Percentiles rank a stretch among this genome's conserved stretches.
phyloP scores from a whole-genome alignment of 2,888 invertebrate genomes.

The Brachyptera putata region DNA sequence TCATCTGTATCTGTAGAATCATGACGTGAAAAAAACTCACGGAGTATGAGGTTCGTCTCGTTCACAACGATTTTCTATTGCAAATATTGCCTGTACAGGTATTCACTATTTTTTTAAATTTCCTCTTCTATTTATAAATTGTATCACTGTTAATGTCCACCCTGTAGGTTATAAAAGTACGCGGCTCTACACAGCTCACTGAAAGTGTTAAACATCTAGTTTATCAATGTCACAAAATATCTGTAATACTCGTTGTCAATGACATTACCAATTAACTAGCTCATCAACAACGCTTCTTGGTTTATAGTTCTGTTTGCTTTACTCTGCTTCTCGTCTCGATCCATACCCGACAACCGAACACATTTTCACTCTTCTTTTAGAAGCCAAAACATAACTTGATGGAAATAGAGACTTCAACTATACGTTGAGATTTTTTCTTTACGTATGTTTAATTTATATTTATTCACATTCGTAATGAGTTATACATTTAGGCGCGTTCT shows the following conservation, averaged over 20 bases:
- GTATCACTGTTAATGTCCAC: too few species aligned
- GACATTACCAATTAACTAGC: conserved; percentile 14
- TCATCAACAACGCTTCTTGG: conserved; percentile 18
- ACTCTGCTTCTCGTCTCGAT: not conserved
- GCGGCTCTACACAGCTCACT: not conserved
- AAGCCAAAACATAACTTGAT: conserved; percentile 14
- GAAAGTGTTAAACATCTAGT: conserved; percentile 1
- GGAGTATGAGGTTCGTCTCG: too few species aligned
- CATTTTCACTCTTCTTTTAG: not conserved
- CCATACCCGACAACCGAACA: not conserved
- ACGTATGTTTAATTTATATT: not conserved
- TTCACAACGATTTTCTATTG: too few species aligned
- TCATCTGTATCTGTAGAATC: too few species aligned
- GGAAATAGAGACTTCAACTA: conserved; percentile 9
- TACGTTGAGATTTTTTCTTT: not conserved
- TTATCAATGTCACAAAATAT: conserved; percentile 4
- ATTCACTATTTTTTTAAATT: too few species aligned
- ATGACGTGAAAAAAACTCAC: too few species aligned
- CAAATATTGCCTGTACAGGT: too few species aligned
- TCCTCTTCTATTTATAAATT: too few species aligned
- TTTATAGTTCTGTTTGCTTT: conserved; percentile 4
- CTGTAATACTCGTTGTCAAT: conserved; percentile 19
- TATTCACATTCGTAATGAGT: too few species aligned
- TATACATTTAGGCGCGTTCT: too few species aligned
- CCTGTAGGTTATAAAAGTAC: too few species aligned